Percentiles rank a stretch among this genome's conserved stretches.
These are phyloP conservation scores for Epicampocera succincta DNA, from an alignment of 2,888 invertebrate species.

Conservation along the genomic window DNA sequence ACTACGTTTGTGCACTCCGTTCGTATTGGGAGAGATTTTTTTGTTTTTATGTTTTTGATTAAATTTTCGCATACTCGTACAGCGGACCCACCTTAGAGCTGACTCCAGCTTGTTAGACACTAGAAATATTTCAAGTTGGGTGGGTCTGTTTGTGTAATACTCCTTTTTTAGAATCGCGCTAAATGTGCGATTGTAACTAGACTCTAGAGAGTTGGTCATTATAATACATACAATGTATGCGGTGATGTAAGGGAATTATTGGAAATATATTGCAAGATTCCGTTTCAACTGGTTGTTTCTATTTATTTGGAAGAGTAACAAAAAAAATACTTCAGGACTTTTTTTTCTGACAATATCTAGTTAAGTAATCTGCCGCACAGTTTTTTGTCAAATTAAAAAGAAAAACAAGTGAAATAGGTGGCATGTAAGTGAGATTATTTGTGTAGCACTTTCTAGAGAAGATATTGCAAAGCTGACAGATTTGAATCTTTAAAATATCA, in stretches of 20 bases:
- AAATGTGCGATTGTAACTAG: conserved; percentile 16
- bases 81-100: conserved; percentile 47
- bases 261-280: conserved; percentile 12
- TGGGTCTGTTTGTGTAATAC: conserved; percentile 49
- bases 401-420: too few relatives aligned
- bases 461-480: too few relatives aligned
- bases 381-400: too few relatives aligned
- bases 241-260: conserved; percentile 30
- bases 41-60: not conserved
- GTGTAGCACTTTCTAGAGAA: too few relatives aligned
- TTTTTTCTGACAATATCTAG: not conserved
- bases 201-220: conserved; percentile 43
- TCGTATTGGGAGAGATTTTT: conserved; percentile 17
- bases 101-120: not conserved
- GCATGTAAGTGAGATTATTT: too few relatives aligned
- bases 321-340: not conserved
- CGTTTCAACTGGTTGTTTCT: not conserved
- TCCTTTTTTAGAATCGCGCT: conserved; percentile 51
- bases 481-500: too few relatives aligned
- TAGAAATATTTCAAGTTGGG: conserved; percentile 30
- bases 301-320: not conserved
- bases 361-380: too few relatives aligned
- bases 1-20: conserved; percentile 1
- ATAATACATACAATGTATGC: conserved; percentile 22
- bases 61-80: conserved; percentile 27